A percentile compares a stretch with the other conserved stretches of the same genome.
phyloP scores from a whole-genome alignment of 2,888 invertebrate genomes.

The Tachystola acroxantha region DNA sequence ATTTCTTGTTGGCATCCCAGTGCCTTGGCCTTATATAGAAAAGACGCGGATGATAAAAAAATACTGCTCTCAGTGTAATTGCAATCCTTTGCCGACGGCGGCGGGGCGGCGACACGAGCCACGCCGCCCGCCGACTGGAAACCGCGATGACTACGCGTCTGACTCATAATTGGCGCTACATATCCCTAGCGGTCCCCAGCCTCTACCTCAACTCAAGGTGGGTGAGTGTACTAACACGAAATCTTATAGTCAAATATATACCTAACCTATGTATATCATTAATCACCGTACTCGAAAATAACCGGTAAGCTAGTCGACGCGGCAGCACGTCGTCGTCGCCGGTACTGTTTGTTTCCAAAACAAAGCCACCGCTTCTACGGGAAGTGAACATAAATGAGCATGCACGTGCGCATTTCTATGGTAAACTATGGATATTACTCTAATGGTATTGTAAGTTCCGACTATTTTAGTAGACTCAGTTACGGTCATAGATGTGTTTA shows the following conservation, averaged over 20 bases:
- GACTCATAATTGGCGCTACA: slow-evolving; percentile 23
- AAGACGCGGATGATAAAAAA: slow-evolving; percentile 22
- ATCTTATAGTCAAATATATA: too few relatives aligned
- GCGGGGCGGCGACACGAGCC: slow-evolving; percentile 29
- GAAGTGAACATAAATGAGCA: slow-evolving; percentile 29
- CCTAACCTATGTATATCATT: background rate
- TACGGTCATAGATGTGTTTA: background rate
- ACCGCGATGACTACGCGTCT: slow-evolving; percentile 31
- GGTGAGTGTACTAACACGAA: too few relatives aligned
- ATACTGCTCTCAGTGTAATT: slow-evolving; percentile 30
- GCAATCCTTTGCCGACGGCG: slow-evolving; percentile 34
- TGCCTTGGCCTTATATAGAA: slow-evolving; percentile 13
- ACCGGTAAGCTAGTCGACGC: slow-evolving; percentile 12
- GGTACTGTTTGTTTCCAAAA: slow-evolving; percentile 29
- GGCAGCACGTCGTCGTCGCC: slow-evolving; percentile 9
- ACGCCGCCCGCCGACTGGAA: slow-evolving; percentile 24
- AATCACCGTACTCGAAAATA: slow-evolving; percentile 14
- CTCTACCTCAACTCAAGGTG: background rate
- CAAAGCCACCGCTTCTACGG: slow-evolving; percentile 28
- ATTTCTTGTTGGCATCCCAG: slow-evolving; percentile 12
- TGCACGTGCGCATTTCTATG: slow-evolving; percentile 27
- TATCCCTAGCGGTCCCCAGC: background rate
- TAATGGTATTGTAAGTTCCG: too few relatives aligned
- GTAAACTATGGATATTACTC: background rate
- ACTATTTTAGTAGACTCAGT: background rate